Percentiles rank a stretch among this genome's conserved stretches.
These are phyloP conservation scores for Melierax canorus DNA, from an alignment of 2,113 vertebrate species.

Conservation along the genomic window DNA sequence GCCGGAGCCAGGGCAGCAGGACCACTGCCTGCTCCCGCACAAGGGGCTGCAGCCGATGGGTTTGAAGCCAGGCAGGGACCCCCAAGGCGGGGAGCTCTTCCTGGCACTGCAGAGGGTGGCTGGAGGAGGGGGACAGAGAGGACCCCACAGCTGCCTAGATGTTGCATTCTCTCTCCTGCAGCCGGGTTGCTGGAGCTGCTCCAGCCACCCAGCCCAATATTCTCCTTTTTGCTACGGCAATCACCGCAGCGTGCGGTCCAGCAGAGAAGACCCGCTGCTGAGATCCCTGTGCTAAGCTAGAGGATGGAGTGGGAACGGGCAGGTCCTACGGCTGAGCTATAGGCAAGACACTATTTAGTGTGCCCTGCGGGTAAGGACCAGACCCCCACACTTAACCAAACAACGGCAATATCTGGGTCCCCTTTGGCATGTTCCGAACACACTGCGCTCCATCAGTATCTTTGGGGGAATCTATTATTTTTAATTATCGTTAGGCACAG, in stretches of 20 bases:
- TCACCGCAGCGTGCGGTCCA: neutral
- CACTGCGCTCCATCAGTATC: neutral
- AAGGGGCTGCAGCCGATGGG: neutral
- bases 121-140: neutral
- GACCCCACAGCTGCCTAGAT: neutral
- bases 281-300: neutral
- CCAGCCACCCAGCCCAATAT: neutral
- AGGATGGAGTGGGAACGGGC: neutral
- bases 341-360: neutral
- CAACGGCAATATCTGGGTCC: neutral
- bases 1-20: neutral
- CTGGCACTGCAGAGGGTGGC: neutral
- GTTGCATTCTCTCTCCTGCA: neutral
- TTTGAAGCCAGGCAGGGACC: neutral
- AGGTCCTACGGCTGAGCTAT: neutral
- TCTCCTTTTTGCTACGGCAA: neutral
- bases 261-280: neutral
- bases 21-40: neutral
- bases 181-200: neutral
- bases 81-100: neutral
- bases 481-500: neutral
- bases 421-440: neutral
- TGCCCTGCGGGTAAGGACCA: neutral
- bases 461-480: neutral
- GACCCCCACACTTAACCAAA: neutral